These are phyloP conservation scores for Dasysyrphus tricinctus DNA, from an alignment of 2,888 invertebrate species.

Conservation along the genomic window DNA sequence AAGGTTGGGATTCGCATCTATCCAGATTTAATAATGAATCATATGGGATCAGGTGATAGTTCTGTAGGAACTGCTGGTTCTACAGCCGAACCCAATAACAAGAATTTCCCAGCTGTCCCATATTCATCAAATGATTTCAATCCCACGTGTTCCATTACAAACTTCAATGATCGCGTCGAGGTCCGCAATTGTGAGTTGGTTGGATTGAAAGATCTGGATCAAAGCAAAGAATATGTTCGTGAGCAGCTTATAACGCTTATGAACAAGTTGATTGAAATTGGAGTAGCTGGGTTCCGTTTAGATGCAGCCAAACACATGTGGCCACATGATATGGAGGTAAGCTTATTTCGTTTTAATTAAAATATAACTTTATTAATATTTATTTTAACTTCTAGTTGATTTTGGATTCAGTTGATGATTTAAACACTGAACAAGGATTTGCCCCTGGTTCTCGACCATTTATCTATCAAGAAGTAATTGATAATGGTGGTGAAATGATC, in stretches of 20 bases:
- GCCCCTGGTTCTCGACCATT: constrained; percentile 86
- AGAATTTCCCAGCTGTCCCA: constrained; percentile 87
- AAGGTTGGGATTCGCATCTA: constrained; percentile 91
- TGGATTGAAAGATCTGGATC: constrained; percentile 91
- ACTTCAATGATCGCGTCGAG: constrained; percentile 87
- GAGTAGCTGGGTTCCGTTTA: constrained; percentile 93
- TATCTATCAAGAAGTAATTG: constrained; percentile 91
- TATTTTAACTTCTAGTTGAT: constrained; percentile 82
- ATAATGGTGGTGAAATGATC: constrained; percentile 85
- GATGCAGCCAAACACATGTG: constrained; percentile 93
- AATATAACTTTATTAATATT: not conserved
- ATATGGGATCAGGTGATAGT: constrained; percentile 88
- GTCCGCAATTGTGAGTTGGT: constrained; percentile 89
- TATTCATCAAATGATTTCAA: constrained; percentile 89
- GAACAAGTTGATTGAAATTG: constrained; percentile 84
- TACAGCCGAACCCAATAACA: constrained; percentile 85
- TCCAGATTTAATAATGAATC: constrained; percentile 93
- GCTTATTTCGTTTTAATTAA: not conserved
- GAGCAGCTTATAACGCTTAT: constrained; percentile 79
- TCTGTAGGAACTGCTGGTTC: constrained; percentile 87
- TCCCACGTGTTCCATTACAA: constrained; percentile 86
- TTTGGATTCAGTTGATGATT: constrained; percentile 86
- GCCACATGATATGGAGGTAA: constrained; percentile 88
- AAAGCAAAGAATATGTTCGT: constrained; percentile 83
- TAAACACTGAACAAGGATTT: constrained; percentile 88